phyloP scores from a whole-genome alignment of 37 sponge, comb jelly and placozoan genomes.

The Hormiphora californensis region DNA sequence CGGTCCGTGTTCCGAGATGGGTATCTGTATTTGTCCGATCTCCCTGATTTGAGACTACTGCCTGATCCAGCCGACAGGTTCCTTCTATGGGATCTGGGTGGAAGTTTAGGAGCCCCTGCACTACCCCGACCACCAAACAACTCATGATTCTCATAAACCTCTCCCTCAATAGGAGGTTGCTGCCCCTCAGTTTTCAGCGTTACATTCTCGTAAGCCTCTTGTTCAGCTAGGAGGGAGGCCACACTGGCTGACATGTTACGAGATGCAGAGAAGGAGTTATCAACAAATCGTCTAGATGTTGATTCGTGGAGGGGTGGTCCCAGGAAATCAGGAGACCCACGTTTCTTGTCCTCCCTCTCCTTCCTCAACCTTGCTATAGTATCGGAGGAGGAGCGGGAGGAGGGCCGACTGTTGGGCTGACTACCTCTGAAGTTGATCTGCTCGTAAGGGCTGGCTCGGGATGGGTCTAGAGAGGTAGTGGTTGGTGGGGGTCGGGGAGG shows the following conservation, averaged over 20 bases:
- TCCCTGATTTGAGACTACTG: neutral
- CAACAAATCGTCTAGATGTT: neutral
- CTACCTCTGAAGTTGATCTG: too few species aligned
- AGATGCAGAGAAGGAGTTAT: conserved; percentile 7
- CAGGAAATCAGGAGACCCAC: neutral
- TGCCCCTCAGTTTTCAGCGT: neutral
- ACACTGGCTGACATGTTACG: neutral
- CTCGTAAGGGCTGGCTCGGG: too few species aligned
- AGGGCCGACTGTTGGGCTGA: neutral
- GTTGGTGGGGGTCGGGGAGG: neutral
- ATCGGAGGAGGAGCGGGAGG: neutral
- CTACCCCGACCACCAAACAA: too few species aligned
- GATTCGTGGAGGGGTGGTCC: conserved; percentile 23
- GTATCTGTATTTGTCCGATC: too few species aligned
- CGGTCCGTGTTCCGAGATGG: neutral
- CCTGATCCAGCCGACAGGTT: neutral
- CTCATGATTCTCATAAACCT: conserved; percentile 28
- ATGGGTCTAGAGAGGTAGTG: neutral
- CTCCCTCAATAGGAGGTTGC: too few species aligned
- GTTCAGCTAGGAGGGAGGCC: conserved; percentile 2
- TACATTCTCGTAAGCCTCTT: conserved; percentile 32
- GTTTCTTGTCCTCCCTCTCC: conserved; percentile 1
- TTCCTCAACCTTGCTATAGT: conserved; percentile 29
- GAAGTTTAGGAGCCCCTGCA: neutral
- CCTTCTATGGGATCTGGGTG: conserved; percentile 6